Percentiles rank a stretch among this genome's conserved stretches.
Conservation (phyloP, 2,797 vertebrate genomes). For the Bovichtus diacanthus region DNA sequence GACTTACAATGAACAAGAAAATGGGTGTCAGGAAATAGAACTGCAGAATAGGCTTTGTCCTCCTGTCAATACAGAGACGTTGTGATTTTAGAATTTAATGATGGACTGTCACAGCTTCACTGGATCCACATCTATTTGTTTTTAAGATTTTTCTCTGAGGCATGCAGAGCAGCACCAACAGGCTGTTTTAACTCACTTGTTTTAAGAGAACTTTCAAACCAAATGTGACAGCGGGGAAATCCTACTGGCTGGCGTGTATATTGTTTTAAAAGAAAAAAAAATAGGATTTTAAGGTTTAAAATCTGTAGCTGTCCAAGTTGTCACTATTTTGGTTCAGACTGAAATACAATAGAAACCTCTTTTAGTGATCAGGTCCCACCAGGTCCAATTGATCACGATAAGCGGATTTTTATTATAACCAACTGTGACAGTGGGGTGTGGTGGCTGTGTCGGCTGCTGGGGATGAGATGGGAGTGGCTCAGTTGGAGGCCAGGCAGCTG, state of each 20-base stretch:
- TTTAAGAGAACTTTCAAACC: constrained; percentile 15
- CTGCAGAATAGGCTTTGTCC: constrained; percentile 3
- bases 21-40: constrained; percentile 1
- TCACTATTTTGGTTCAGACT: not conserved
- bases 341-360: no score
- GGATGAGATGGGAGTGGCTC: no score
- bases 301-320: not conserved
- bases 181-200: constrained; percentile 5
- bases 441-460: no score
- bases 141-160: constrained; percentile 21
- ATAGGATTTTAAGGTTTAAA: constrained; percentile 9
- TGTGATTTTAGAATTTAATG: constrained; percentile 32
- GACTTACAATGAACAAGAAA: not conserved
- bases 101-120: constrained; percentile 29
- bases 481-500: no score
- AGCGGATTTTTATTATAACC: no score
- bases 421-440: no score
- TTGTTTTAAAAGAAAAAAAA: not conserved
- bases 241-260: not conserved
- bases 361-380: no score
- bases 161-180: not conserved
- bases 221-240: constrained; percentile 5
- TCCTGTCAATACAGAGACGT: constrained; percentile 16
- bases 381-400: no score
- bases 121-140: constrained; percentile 22